Evolutionary conservation across 2,888 invertebrate species (phyloP).

Genomic region (Ochlodes sylvanus): DNA sequence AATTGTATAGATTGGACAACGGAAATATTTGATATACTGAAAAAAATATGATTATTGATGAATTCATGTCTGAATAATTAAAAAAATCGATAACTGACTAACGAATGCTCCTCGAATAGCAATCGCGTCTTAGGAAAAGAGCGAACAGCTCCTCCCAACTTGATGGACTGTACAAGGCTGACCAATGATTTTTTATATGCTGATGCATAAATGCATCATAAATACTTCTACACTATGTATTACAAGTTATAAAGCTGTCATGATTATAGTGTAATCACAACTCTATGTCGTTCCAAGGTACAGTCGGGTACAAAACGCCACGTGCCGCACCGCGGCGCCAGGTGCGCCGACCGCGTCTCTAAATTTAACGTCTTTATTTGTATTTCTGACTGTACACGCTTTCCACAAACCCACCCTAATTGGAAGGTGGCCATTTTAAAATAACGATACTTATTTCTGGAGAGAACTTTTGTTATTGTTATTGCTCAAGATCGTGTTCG

Average conservation of each 20-base stretch:
- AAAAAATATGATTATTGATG: too few species aligned
- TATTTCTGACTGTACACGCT: conserved; percentile 73
- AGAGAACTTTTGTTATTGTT: conserved; percentile 46
- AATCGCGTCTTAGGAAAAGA: too few species aligned
- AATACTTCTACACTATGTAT: too few species aligned
- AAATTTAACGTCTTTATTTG: conserved; percentile 84
- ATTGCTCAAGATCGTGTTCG: conserved; percentile 42
- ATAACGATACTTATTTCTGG: conserved; percentile 62
- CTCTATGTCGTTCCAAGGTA: conserved; percentile 63
- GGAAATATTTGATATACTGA: too few species aligned
- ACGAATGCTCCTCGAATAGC: too few species aligned
- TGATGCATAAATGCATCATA: too few species aligned
- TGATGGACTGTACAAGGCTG: too few species aligned
- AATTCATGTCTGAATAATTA: not conserved
- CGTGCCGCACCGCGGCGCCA: conserved; percentile 71
- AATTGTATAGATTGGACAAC: too few species aligned
- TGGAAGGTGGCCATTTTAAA: conserved; percentile 68
- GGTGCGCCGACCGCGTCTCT: conserved; percentile 79
- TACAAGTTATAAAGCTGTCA: not conserved
- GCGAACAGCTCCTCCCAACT: too few species aligned
- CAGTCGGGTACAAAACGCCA: conserved; percentile 66
- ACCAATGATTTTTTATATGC: too few species aligned
- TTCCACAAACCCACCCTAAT: conserved; percentile 61
- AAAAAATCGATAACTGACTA: too few species aligned
- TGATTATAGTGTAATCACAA: conserved; percentile 38